Evolutionary conservation across 2,113 vertebrate species (phyloP).

Genomic region (Sarotherodon lohbergeri): DNA sequence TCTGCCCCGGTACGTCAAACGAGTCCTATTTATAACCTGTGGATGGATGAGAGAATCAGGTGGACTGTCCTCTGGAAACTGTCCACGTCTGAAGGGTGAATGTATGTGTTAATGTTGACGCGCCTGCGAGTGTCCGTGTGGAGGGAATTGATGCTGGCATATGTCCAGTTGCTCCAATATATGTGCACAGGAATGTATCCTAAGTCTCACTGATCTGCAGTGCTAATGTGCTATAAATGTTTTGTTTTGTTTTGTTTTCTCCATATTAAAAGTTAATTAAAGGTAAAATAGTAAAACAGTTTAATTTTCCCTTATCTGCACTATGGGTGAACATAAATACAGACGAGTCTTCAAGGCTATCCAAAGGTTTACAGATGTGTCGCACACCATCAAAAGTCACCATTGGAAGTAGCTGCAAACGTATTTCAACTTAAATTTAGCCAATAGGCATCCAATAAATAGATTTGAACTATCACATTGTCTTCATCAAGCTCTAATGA

Average conservation of each 20-base stretch:
- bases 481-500: not conserved
- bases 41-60: conserved; percentile 73
- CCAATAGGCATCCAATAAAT: not conserved
- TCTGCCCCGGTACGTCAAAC: conserved; percentile 51
- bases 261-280: not conserved
- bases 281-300: not conserved
- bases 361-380: not conserved
- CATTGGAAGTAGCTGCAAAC: not conserved
- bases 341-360: not conserved
- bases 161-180: not conserved
- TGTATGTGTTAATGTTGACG: conserved; percentile 1
- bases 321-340: not conserved
- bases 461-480: not conserved
- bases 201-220: not conserved
- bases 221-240: not conserved
- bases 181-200: not conserved
- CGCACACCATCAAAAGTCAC: not conserved
- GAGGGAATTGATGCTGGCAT: not conserved
- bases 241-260: not conserved
- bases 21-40: conserved; percentile 77
- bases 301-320: not conserved
- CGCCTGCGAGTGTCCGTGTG: not conserved
- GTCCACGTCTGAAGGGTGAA: conserved; percentile 38
- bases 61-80: conserved; percentile 62
- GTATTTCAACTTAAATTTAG: not conserved